These are phyloP conservation scores for Phanerotoma sp. DNA, from an alignment of 2,888 invertebrate genomes.

Conservation along the genomic window DNA sequence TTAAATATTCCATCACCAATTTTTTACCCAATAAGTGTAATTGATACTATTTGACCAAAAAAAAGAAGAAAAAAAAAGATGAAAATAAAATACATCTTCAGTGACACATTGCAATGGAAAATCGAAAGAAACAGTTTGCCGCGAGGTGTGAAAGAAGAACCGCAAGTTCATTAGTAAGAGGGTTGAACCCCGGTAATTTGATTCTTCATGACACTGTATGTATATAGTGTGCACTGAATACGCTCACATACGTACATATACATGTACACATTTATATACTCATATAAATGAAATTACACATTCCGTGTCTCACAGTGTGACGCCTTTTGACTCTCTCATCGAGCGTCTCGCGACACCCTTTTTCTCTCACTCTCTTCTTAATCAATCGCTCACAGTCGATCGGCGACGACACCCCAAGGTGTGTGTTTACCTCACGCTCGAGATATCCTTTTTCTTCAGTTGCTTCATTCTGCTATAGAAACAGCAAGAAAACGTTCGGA, in stretches of 20 bases:
- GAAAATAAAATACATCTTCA: too few species aligned
- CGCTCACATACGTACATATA: too few species aligned
- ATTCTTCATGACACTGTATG: conserved; percentile 33
- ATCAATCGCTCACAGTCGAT: conserved; percentile 21
- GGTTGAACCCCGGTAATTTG: conserved; percentile 48
- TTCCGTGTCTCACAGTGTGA: conserved; percentile 34
- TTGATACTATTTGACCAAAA: too few species aligned
- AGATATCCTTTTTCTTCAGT: not conserved
- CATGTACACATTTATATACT: conserved; percentile 9
- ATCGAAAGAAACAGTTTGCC: conserved; percentile 10
- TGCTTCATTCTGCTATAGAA: not conserved
- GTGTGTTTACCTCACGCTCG: not conserved
- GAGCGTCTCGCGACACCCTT: conserved; percentile 20
- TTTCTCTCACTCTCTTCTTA: conserved; percentile 3
- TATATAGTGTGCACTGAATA: too few species aligned
- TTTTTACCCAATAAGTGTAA: too few species aligned
- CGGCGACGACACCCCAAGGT: conserved; percentile 9
- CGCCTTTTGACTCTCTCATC: conserved; percentile 33
- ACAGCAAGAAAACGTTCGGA: not conserved
- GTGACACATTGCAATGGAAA: not conserved
- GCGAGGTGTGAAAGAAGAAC: conserved; percentile 56
- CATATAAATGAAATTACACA: conserved; percentile 15
- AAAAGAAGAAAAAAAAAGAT: too few species aligned
- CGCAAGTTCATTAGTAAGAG: conserved; percentile 49
- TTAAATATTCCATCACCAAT: too few species aligned